phyloP scores from a whole-genome alignment of 2,797 vertebrate species.

The Cossypha niveicapilla region DNA sequence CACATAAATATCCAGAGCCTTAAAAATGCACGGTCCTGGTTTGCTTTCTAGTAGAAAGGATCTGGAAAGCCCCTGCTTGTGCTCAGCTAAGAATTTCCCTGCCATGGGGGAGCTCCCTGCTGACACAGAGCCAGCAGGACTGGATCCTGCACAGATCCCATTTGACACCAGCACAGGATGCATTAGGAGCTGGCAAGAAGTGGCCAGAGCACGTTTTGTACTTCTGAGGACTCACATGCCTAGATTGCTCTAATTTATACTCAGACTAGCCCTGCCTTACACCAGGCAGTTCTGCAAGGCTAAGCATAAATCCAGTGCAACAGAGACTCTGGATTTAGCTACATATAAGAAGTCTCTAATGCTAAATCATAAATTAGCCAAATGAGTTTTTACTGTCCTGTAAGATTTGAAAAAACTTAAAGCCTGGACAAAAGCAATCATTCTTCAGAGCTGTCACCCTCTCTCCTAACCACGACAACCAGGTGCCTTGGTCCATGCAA shows the following conservation, averaged over 20 bases:
- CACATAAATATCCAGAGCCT: not conserved
- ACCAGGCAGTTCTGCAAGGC: not conserved
- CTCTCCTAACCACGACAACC: not conserved
- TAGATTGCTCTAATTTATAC: conserved; percentile 31
- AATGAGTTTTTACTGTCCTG: not conserved
- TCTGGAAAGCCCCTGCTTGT: conserved; percentile 25
- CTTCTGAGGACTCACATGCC: conserved; percentile 1
- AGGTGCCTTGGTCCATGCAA: not conserved
- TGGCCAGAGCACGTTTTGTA: not conserved
- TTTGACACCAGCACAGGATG: conserved; percentile 17
- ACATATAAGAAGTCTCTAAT: not conserved
- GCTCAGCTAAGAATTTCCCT: conserved; percentile 3
- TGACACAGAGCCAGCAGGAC: not conserved
- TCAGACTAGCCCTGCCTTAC: not conserved
- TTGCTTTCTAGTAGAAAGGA: conserved; percentile 16
- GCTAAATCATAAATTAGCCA: not conserved
- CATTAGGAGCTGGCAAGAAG: conserved; percentile 35
- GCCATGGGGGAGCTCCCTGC: not conserved
- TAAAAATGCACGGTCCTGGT: not conserved
- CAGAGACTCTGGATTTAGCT: not conserved
- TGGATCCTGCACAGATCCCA: conserved; percentile 14
- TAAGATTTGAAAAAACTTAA: not conserved
- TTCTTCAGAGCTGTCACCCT: not conserved
- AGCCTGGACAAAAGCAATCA: not conserved
- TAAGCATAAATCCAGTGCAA: conserved; percentile 24